Percentiles rank a stretch among this genome's conserved stretches.
phyloP scores from a whole-genome alignment of 2,113 vertebrate genomes.

The Prolemur simus region DNA sequence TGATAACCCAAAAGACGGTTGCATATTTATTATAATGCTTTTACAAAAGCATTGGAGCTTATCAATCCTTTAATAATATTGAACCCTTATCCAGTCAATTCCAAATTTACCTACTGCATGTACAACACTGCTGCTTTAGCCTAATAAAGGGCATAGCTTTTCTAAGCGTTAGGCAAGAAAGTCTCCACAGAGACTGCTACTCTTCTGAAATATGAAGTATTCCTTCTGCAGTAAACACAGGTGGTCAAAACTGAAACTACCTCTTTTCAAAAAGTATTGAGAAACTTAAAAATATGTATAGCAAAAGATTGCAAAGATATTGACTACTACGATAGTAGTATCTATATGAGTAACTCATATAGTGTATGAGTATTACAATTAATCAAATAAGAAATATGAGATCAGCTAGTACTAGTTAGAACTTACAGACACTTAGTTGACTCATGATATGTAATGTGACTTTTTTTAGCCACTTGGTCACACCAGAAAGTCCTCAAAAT shows the following conservation, averaged over 20 bases:
- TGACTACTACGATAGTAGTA: not conserved
- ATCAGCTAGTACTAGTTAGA: not conserved
- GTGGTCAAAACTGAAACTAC: slow-evolving; percentile 50
- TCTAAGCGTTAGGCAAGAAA: not conserved
- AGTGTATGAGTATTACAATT: not conserved
- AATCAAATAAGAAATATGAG: not conserved
- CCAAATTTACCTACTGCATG: not conserved
- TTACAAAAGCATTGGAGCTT: not conserved
- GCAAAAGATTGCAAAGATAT: not conserved
- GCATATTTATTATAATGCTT: not conserved
- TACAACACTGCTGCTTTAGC: not conserved
- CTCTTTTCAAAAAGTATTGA: not conserved
- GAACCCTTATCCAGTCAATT: not conserved
- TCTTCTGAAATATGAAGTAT: not conserved
- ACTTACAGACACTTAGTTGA: not conserved
- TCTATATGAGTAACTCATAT: not conserved
- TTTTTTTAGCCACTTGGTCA: not conserved
- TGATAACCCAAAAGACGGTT: not conserved
- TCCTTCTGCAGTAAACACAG: not conserved
- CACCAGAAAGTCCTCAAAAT: slow-evolving; percentile 46
- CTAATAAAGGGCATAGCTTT: not conserved
- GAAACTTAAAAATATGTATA: slow-evolving; percentile 20
- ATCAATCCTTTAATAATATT: not conserved
- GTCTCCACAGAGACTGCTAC: not conserved
- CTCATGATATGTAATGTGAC: not conserved